Base-by-base conservation (phyloP, 2,113 vertebrate genomes). In the Anseranas semipalmata region DNA sequence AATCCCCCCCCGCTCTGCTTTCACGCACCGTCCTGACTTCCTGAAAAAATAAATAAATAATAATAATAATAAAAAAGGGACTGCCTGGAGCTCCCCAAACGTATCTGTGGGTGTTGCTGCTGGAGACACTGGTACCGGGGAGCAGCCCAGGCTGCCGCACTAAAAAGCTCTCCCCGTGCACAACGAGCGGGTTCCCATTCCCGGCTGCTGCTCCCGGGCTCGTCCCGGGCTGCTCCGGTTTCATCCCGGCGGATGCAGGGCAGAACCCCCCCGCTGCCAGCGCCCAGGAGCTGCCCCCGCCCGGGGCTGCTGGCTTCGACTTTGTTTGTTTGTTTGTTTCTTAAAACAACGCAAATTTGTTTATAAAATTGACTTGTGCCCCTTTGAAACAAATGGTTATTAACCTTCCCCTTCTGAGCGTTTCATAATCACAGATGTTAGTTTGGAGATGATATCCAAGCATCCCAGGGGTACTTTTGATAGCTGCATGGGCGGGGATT, bases 371-470 rank as follows among this genome's bases (percentile, higher is more conserved):
- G 94, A 92, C 68, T 94, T 17, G 10, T 33, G 91, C 86, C 85
- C 79, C 74, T 89, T 65, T 81, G 94, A 91, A 82, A 52, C 89
- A 87, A 75, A 94, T 91, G 65, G 56, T 81, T 93, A 63, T 93
- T 92, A 93, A 93, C 96, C 94, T 96, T 90, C 87, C 93, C 72
- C 94, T 76, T 91, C 89, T 63, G 74, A 91, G 92, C 78, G 53
- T 95, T 90, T 94, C 84, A 70, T 76, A 90, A 82, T 65, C 62
- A 94, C 92, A 87, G 93, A 93, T 89, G 89, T 95, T 95, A 58
- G 95, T 91, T 93, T 97, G 97, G 96, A 97, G 95, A 82, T 87
- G 97, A 97, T 95, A 96, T 93, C 96, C 95, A 96, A 90, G 90
- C 89, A 91, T 96, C 93, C 87, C 87, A 86, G 90, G 95, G 94